Conservation (phyloP, 1,140 invertebrate species). For the Panagrolaimus sp. region DNA sequence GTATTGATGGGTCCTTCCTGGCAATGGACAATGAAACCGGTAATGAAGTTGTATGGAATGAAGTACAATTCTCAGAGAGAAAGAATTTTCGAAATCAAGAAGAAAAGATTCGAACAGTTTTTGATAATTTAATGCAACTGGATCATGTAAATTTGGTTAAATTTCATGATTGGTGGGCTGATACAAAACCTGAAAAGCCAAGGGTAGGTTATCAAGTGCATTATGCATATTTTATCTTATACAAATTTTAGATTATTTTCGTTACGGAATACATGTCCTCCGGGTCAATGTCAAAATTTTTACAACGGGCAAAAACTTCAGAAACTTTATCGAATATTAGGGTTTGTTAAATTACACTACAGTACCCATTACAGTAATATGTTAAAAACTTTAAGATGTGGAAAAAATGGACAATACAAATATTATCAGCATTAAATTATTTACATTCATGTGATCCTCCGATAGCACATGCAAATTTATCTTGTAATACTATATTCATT, state of each 20-base stretch:
- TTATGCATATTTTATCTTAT: too few relatives aligned
- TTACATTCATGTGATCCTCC: conserved; percentile 96
- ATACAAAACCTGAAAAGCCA: conserved; percentile 87
- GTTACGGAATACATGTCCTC: conserved; percentile 99
- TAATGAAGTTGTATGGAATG: conserved; percentile 98
- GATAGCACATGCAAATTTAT: conserved; percentile 97
- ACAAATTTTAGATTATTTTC: conserved; percentile 79
- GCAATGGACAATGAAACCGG: conserved; percentile 99
- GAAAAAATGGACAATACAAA: conserved; percentile 92
- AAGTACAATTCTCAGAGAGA: conserved; percentile 92
- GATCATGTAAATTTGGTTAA: conserved; percentile 99
- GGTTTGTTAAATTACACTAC: conserved; percentile 21
- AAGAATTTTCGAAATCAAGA: conserved; percentile 87
- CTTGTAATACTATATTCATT: conserved; percentile 99
- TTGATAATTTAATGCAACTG: conserved; percentile 91
- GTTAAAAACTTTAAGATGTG: conserved; percentile 39
- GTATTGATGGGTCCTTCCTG: conserved; percentile 93
- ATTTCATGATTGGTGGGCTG: conserved; percentile 98
- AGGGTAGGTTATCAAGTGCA: conserved; percentile 66
- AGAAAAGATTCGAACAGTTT: conserved; percentile 91
- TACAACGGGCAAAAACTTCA: conserved; percentile 91
- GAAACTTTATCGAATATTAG: conserved; percentile 61
- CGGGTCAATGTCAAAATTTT: conserved; percentile 94
- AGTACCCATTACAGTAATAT: too few relatives aligned
- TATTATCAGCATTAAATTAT: conserved; percentile 95